Percentiles rank a stretch among this genome's conserved stretches.
phyloP scores from a whole-genome alignment of 2,888 invertebrate species.

The Drosophila merina region DNA sequence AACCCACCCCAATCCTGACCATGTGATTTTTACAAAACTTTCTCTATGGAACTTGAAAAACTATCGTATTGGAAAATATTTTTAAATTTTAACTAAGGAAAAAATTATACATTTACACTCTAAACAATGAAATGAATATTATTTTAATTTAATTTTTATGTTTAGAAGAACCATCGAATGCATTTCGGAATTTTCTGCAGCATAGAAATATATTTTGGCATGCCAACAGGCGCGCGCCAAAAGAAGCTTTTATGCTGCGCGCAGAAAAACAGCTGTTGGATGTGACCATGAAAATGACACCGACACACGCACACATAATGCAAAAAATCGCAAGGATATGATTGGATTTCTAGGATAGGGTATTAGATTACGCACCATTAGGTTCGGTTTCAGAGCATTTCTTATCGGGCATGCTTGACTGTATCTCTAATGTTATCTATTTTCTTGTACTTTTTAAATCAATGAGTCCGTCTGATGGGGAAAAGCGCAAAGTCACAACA shows the following conservation, averaged over 20 bases:
- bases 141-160: too few relatives aligned
- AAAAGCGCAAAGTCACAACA: conserved; percentile 23
- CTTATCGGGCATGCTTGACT: conserved; percentile 61
- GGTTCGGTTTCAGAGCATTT: conserved; percentile 58
- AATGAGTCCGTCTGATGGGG: conserved; percentile 1
- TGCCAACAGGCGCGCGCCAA: conserved; percentile 70
- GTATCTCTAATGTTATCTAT: conserved; percentile 5
- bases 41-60: conserved; percentile 11
- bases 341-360: conserved; percentile 18
- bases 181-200: too few relatives aligned
- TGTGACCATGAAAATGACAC: conserved; percentile 35
- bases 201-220: conserved; percentile 44
- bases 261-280: conserved; percentile 64
- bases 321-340: conserved; percentile 3
- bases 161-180: too few relatives aligned
- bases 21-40: conserved; percentile 25
- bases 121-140: neutral
- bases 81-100: neutral
- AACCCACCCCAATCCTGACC: conserved; percentile 26
- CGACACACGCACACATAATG: conserved; percentile 22
- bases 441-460: conserved; percentile 4
- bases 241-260: conserved; percentile 49
- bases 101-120: too few relatives aligned
- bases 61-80: conserved; percentile 4
- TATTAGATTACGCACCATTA: conserved; percentile 65